These are phyloP conservation scores for Xyliphius kryptos DNA, from an alignment of 2,113 vertebrate genomes.

Conservation along the genomic window DNA sequence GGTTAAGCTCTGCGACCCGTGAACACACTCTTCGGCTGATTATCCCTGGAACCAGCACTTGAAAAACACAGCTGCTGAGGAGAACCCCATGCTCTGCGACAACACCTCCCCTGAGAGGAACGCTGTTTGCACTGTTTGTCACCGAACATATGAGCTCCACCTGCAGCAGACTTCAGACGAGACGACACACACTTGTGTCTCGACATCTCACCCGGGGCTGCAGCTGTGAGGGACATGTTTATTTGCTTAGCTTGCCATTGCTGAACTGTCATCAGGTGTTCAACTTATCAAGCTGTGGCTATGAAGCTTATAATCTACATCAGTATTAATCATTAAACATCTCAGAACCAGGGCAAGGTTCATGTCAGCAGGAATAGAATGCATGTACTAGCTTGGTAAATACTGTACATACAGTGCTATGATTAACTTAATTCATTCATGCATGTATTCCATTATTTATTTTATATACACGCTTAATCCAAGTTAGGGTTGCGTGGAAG, in stretches of 20 bases:
- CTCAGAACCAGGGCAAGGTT: neutral
- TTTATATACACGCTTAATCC: too few species aligned
- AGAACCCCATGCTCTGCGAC: slow-evolving; percentile 8
- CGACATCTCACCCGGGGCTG: slow-evolving; percentile 25
- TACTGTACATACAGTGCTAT: too few species aligned
- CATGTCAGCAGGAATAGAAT: too few species aligned
- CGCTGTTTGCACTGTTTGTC: slow-evolving; percentile 25
- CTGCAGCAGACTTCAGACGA: slow-evolving; percentile 38
- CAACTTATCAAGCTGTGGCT: too few species aligned
- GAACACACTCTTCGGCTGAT: too few species aligned
- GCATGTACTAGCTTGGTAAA: too few species aligned
- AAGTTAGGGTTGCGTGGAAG: too few species aligned
- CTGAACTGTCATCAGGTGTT: slow-evolving; percentile 18
- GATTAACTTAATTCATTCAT: too few species aligned
- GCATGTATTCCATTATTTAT: too few species aligned
- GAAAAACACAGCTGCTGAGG: slow-evolving; percentile 64
- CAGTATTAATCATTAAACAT: neutral
- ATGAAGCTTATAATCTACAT: neutral
- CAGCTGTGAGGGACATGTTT: slow-evolving; percentile 41
- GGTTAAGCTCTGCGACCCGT: too few species aligned
- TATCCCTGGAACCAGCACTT: too few species aligned
- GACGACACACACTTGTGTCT: neutral
- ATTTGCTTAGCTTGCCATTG: slow-evolving; percentile 30
- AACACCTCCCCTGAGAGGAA: slow-evolving; percentile 14
- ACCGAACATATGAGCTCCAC: slow-evolving; percentile 34